phyloP scores from a whole-genome alignment of 2,888 invertebrate species.

The Synergus laeviventris region DNA sequence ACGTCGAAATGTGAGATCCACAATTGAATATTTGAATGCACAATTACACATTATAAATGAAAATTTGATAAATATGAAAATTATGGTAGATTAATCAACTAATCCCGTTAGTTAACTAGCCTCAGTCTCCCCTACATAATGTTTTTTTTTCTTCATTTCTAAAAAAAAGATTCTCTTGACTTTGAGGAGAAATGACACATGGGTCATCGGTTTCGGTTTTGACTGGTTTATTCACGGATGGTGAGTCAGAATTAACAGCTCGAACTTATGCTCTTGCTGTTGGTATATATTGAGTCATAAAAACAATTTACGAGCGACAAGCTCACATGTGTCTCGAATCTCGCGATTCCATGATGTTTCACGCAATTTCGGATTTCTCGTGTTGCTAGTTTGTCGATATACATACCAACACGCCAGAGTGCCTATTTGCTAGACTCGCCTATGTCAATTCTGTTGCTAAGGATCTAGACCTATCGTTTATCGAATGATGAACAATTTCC shows the following conservation, averaged over 20 bases:
- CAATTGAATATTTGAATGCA: no score
- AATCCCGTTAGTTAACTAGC: no score
- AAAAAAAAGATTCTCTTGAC: neutral
- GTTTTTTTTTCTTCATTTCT: neutral
- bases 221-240: conserved; percentile 6
- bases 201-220: conserved; percentile 1
- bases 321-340: conserved; percentile 6
- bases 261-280: neutral
- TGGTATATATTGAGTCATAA: conserved; percentile 23
- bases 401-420: neutral
- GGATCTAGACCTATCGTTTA: no score
- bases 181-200: neutral
- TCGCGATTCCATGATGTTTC: conserved; percentile 2
- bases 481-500: neutral
- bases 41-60: no score
- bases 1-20: no score
- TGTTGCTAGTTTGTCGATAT: neutral
- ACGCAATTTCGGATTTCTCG: neutral
- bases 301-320: conserved; percentile 26
- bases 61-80: no score
- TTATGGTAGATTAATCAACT: no score
- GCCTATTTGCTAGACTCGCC: neutral
- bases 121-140: no score
- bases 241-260: conserved; percentile 33
- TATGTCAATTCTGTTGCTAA: neutral